Conservation (phyloP, 1,140 invertebrate species). For the Charaxes varanes region DNA sequence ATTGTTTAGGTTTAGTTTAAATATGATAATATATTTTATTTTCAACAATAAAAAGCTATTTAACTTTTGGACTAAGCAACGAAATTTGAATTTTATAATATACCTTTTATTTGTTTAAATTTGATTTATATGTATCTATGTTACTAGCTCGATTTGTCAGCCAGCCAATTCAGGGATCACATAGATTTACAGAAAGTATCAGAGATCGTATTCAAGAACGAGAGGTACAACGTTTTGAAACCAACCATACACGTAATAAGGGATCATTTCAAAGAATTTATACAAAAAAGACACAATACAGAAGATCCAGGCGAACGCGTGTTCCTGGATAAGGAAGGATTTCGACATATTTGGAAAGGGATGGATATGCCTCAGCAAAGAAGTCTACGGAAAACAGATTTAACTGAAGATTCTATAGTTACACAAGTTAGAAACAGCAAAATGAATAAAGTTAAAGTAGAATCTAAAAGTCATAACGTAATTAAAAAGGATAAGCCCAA, state of each 20-base stretch:
- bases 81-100: no score
- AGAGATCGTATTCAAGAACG: conserved; percentile 31
- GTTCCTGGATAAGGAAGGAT: conserved; percentile 40
- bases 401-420: conserved; percentile 1
- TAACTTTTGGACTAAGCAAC: no score
- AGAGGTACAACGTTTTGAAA: conserved; percentile 44
- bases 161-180: conserved; percentile 30
- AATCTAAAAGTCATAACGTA: not conserved
- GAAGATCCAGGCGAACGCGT: conserved; percentile 24
- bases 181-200: conserved; percentile 45
- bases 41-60: no score
- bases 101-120: no score
- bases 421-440: conserved; percentile 3
- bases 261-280: conserved; percentile 43
- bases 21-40: no score
- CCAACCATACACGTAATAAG: conserved; percentile 32
- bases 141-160: conserved; percentile 1
- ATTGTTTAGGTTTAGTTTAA: no score
- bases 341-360: conserved; percentile 41
- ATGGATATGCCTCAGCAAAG: conserved; percentile 16
- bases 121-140: no score
- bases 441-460: conserved; percentile 5
- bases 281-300: conserved; percentile 24
- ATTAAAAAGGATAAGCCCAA: conserved; percentile 22
- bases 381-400: conserved; percentile 30